Evolutionary conservation across 1,140 invertebrate species (phyloP).

Genomic region (Neomicropteryx cornuta): DNA sequence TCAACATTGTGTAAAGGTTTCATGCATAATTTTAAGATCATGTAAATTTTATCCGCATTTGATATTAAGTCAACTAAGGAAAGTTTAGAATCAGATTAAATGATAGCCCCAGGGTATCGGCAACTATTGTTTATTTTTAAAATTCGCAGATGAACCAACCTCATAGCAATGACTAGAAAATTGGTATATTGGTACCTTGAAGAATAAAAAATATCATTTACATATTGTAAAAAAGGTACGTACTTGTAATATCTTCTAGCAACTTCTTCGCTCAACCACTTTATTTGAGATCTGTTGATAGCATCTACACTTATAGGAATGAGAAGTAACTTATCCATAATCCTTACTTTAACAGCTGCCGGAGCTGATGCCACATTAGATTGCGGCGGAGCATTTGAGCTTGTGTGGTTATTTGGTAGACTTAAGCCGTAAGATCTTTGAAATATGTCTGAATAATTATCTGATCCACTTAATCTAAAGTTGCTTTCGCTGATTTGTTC

Average conservation of each 20-base stretch:
- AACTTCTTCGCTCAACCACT: constrained; percentile 58
- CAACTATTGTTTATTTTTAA: no score
- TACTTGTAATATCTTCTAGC: constrained; percentile 58
- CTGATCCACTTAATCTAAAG: constrained; percentile 20
- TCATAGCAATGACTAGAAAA: no score
- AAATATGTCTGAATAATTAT: constrained; percentile 17
- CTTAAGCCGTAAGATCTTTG: constrained; percentile 3
- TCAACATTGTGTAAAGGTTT: no score
- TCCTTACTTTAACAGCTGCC: constrained; percentile 46
- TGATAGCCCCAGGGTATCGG: no score
- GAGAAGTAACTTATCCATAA: constrained; percentile 49
- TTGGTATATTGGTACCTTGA: no score
- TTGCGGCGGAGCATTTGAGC: constrained; percentile 18
- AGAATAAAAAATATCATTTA: no score
- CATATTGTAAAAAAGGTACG: no score
- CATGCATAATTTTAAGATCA: no score
- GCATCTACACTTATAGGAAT: constrained; percentile 48
- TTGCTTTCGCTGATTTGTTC: constrained; percentile 6
- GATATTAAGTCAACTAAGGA: no score
- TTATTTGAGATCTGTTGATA: constrained; percentile 46
- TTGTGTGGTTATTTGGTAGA: constrained; percentile 14
- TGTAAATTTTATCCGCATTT: no score
- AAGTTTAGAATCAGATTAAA: no score
- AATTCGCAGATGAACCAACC: no score
- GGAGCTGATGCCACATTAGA: constrained; percentile 23